These are phyloP conservation scores for Drymonia ruficornis DNA, from an alignment of 2,888 invertebrate genomes.

Conservation along the genomic window DNA sequence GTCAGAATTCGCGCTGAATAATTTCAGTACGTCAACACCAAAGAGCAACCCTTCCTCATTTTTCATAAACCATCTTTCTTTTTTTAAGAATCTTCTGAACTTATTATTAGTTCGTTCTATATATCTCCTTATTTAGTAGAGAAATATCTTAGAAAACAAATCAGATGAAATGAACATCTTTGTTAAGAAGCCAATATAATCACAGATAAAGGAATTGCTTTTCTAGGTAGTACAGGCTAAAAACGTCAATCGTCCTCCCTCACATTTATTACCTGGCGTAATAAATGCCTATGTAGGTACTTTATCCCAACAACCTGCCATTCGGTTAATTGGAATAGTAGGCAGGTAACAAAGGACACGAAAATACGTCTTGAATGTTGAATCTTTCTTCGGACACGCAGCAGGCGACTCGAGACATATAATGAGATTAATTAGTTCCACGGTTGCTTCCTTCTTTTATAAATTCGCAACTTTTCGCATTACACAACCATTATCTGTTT, in stretches of 20 bases:
- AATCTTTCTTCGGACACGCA: not conserved
- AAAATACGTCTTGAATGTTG: not conserved
- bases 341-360: not conserved
- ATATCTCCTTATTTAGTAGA: too few species aligned
- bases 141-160: too few species aligned
- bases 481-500: not conserved
- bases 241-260: not conserved
- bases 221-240: not conserved
- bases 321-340: not conserved
- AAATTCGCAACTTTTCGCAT: too few species aligned
- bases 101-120: too few species aligned
- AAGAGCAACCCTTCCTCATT: not conserved
- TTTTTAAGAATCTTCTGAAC: too few species aligned
- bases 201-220: not conserved
- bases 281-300: not conserved
- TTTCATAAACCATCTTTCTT: not conserved
- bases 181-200: too few species aligned
- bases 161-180: too few species aligned
- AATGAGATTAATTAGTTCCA: slow-evolving; percentile 1
- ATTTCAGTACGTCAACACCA: not conserved
- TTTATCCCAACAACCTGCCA: not conserved
- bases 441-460: not conserved
- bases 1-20: not conserved
- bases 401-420: not conserved
- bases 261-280: not conserved